Evolutionary conservation across 2,797 vertebrate genomes (phyloP), one percentile per base, ranked within the genome.

Genomic region (Micrastur ruficollis): DNA sequence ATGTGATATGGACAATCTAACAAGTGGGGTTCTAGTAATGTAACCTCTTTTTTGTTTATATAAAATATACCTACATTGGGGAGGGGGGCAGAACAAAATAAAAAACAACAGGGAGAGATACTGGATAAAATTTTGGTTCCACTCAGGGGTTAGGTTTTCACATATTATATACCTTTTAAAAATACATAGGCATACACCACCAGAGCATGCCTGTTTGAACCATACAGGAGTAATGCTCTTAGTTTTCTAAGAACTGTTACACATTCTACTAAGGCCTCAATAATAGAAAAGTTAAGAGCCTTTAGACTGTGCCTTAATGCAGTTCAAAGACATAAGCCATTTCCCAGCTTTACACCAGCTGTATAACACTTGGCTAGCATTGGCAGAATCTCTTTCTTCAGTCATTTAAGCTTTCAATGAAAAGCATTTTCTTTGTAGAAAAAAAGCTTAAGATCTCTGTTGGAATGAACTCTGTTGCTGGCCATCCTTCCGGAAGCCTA

Each of bases 391-490:
- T 73, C 50, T 89, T 85, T 72, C 62, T 84, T 90, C 58, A 81
- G 66, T 55, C 42, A 67, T 38, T 76, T 58, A 58, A 73, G 46
- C 53, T 92, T 85, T 47, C 55, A 94, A n/a, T 59, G n/a, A 83
- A 93, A 93, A 88, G 52, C 19, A 86, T 49, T 91, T 95, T 66
- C 38, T 94, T 91, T 85, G 56, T 86, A 74, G 73, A 44, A 91
- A 66, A 56, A 46, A 82, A 92, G 46, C 47, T 74, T 90, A 86
- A 63, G 72, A 93, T 88, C 68, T 91, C 52, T 94, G 80, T 52
- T 3, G 9, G 56, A 90, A 91, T n/a, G 42, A 92, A 68, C 36
- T 87, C 62, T 67, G 56, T 27, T 46, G 50, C 58, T 65, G 55
- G 36, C 14, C 62, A 72, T 72, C 23, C 50, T 68, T 94, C 49